phyloP scores from a whole-genome alignment of 1,140 invertebrate genomes.

The Mizuhopecten yessoensis region DNA sequence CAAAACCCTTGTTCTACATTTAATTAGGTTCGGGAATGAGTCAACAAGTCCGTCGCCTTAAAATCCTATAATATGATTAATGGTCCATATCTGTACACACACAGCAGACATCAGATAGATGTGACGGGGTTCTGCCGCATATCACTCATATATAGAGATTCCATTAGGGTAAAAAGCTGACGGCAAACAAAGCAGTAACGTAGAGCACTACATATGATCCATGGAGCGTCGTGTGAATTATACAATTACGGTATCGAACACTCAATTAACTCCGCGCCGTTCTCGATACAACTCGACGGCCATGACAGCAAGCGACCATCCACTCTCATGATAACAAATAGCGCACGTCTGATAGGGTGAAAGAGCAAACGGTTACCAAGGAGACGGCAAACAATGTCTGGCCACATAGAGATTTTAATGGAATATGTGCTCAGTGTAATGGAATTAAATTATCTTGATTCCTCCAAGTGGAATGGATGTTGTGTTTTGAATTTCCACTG shows the following conservation, averaged over 20 bases:
- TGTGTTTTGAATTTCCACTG: not conserved
- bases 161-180: not conserved
- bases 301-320: slow-evolving; percentile 21
- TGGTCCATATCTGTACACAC: not conserved
- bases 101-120: not conserved
- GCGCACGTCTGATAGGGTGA: slow-evolving; percentile 22
- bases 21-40: too few species aligned
- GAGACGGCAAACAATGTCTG: not conserved
- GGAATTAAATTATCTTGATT: slow-evolving; percentile 29
- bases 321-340: slow-evolving; percentile 16
- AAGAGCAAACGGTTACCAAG: slow-evolving; percentile 1
- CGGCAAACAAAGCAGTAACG: not conserved
- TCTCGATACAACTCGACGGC: not conserved
- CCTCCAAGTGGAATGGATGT: not conserved
- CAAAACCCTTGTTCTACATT: too few species aligned
- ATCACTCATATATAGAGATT: not conserved
- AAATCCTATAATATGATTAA: not conserved
- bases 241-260: not conserved
- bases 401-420: not conserved
- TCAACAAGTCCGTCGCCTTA: not conserved
- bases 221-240: not conserved
- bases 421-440: slow-evolving; percentile 5
- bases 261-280: not conserved
- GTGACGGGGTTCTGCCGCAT: not conserved
- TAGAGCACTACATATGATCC: not conserved